phyloP scores from a whole-genome alignment of 1,140 invertebrate genomes.

The Microplitis demolitor region DNA sequence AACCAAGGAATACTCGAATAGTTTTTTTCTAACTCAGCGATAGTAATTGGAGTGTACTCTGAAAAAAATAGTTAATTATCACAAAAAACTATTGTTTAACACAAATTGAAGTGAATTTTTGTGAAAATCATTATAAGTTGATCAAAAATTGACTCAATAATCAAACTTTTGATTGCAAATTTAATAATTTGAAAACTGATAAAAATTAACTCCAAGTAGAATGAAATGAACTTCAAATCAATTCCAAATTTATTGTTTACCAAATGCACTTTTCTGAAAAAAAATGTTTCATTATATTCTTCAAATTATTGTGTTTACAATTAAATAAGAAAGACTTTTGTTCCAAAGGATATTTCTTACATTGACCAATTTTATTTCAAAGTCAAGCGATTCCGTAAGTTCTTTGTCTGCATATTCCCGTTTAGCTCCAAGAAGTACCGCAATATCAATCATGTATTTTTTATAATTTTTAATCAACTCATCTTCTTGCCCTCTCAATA shows the following conservation, averaged over 20 bases:
- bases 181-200: too few species aligned
- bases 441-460: conserved; percentile 85
- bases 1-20: conserved; percentile 81
- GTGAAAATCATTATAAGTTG: too few species aligned
- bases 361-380: conserved; percentile 93
- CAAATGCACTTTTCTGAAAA: too few species aligned
- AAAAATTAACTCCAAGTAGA: too few species aligned
- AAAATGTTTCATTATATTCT: conserved; percentile 30
- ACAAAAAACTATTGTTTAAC: too few species aligned
- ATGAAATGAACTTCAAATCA: too few species aligned
- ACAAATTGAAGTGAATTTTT: too few species aligned
- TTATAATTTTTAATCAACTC: conserved; percentile 81
- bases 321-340: background rate
- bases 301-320: background rate
- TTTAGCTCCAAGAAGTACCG: conserved; percentile 84
- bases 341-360: conserved; percentile 63
- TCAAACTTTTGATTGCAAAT: too few species aligned
- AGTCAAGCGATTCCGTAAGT: conserved; percentile 83
- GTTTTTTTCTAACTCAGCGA: conserved; percentile 73
- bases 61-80: too few species aligned
- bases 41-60: conserved; percentile 92
- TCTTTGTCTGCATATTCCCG: conserved; percentile 70
- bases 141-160: too few species aligned
- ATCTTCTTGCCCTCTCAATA: conserved; percentile 81
- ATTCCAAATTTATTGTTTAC: too few species aligned